Percentiles rank a stretch among this genome's conserved stretches.
Evolutionary conservation across 2,113 vertebrate genomes (phyloP).

Genomic region (Neodon shergylaensis): DNA sequence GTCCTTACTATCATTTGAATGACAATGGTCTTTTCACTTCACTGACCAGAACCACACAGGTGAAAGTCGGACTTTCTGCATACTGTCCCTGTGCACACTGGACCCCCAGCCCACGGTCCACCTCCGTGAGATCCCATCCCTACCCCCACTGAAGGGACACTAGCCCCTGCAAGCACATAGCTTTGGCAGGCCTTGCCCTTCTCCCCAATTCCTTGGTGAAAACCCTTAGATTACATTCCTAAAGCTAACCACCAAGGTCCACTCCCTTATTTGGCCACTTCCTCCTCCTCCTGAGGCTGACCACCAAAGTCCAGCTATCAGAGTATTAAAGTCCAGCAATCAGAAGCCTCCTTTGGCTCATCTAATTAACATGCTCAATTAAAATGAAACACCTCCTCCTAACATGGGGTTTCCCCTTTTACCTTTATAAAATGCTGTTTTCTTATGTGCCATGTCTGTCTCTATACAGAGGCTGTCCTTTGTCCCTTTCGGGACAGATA

Average conservation of each 20-base stretch:
- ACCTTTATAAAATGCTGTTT: neutral
- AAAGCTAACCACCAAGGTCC: neutral
- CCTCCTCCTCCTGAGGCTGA: neutral
- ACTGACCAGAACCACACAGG: neutral
- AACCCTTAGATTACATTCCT: neutral
- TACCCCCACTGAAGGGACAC: neutral
- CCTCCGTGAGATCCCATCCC: neutral
- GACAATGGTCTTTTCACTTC: neutral
- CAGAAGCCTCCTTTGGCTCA: neutral
- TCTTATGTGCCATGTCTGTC: neutral
- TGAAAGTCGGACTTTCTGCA: neutral
- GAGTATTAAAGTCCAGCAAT: neutral
- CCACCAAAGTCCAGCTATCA: neutral
- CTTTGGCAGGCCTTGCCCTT: neutral
- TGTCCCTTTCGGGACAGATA: neutral
- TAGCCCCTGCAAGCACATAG: neutral
- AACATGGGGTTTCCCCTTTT: neutral
- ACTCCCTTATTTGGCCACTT: neutral
- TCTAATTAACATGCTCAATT: neutral
- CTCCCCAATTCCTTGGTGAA: neutral
- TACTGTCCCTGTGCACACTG: too few relatives aligned
- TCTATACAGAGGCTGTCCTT: neutral
- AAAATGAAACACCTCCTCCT: neutral
- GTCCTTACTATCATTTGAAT: constrained; percentile 28
- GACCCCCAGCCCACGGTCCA: neutral